Evolutionary conservation across 1,140 invertebrate genomes (phyloP), one percentile per base, ranked within the genome.

Genomic region (Lasioglossum baleicum): DNA sequence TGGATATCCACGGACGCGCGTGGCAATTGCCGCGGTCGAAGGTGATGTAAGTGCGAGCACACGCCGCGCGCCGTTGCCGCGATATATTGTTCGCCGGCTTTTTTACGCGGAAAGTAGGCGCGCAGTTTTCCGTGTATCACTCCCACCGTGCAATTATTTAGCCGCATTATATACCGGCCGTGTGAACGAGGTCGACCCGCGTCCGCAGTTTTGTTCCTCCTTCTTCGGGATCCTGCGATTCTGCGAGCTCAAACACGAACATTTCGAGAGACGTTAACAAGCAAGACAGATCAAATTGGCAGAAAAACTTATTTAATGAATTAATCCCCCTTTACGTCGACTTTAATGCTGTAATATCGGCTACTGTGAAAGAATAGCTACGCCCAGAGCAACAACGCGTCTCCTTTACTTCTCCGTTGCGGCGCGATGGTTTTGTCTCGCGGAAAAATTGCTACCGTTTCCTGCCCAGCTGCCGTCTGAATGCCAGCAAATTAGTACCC

Each of bases 131-230:
- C 63, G n/a, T 51, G 79, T 81, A 76, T 72, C 67, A 58, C 82
- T 78, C 69, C 72, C 72, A 56, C 31, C 44, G 48, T 42, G 61
- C 35, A 40, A 65, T 74, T 51, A 64, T 35, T 64, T 74, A 40
- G 44, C 20, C 20, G 42, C 26, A 26, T 75, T 66, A 73, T 51
- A 53, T 56, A 53, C 48, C 68, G n/a, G 58, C 51, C 80, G 73
- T 82, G 82, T 60, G 82, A 83, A 83, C 82, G 80, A 83, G 82
- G 82, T 72, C 82, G 82, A 78, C 63, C 68, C 82, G 22, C 58
- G 64, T 81, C 70, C 26, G 75, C 82, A 58, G 73, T 58, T 82
- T 82, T 78, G 74, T 76, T 76, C 53, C 82, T 8, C 44, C 69
- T 15, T 56, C 64, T 58, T 63, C 42, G 58, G 35, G 48, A 74